Percentiles rank a stretch among this genome's conserved stretches.
These are phyloP conservation scores for Drosophila picticornis DNA, from an alignment of 2,888 invertebrate genomes.

Conservation along the genomic window DNA sequence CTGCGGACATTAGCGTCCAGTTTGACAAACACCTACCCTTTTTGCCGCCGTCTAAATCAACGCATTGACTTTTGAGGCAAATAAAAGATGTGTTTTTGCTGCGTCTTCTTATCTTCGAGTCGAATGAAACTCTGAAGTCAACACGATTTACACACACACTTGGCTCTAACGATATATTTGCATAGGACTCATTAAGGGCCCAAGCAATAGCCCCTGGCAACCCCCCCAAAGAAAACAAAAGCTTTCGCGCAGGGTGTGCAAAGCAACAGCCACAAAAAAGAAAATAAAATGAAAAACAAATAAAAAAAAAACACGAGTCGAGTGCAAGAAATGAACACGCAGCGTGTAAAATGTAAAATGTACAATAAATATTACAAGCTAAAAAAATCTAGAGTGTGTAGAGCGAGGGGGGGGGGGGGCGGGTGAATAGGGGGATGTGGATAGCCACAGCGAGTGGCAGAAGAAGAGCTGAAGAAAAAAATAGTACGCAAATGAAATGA, in stretches of 20 bases:
- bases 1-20: conserved; percentile 58
- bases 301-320: conserved; percentile 35
- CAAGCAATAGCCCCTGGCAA: conserved; percentile 42
- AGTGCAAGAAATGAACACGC: conserved; percentile 67
- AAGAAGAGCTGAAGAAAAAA: conserved; percentile 17
- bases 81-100: conserved; percentile 5
- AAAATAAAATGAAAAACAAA: conserved; percentile 7
- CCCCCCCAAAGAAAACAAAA: conserved; percentile 35
- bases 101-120: conserved; percentile 61
- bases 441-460: neutral
- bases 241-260: conserved; percentile 6
- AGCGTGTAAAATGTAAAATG: conserved; percentile 68
- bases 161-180: conserved; percentile 78
- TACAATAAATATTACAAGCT: conserved; percentile 68
- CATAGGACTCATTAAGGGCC: conserved; percentile 76
- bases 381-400: conserved; percentile 10
- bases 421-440: neutral
- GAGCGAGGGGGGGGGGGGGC: conserved; percentile 2
- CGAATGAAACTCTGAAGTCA: conserved; percentile 52
- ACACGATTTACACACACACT: conserved; percentile 65
- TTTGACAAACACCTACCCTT: conserved; percentile 15
- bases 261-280: conserved; percentile 19
- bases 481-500: conserved; percentile 54
- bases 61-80: conserved; percentile 51
- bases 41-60: conserved; percentile 28